phyloP scores from a whole-genome alignment of 2,113 vertebrate species.

The Penelope pileata region DNA sequence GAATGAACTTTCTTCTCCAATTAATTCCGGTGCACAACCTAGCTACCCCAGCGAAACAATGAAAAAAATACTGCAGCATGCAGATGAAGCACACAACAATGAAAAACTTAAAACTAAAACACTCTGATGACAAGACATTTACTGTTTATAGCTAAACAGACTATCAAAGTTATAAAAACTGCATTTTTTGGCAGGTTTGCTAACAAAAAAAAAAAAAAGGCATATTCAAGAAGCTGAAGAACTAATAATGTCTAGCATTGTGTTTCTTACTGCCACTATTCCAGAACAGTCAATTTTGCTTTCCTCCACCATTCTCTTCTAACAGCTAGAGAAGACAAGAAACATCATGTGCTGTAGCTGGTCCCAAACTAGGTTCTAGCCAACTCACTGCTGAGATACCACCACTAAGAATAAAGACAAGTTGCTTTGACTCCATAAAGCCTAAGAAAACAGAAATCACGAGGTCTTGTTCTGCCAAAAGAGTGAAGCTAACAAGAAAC shows the following conservation, averaged over 20 bases:
- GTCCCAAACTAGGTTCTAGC: not conserved
- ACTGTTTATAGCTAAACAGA: not conserved
- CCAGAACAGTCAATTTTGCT: not conserved
- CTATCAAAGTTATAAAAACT: not conserved
- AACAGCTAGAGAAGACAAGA: not conserved
- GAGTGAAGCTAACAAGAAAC: not conserved
- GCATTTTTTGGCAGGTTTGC: not conserved
- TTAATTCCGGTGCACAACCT: fast-evolving
- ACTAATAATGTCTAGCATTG: not conserved
- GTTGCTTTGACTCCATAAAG: not conserved
- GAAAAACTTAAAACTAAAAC: not conserved
- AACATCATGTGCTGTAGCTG: not conserved
- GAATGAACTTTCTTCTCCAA: not conserved
- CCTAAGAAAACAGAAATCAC: not conserved
- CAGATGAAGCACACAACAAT: not conserved
- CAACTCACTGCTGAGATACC: not conserved
- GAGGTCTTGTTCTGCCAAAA: not conserved
- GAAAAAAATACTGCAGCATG: not conserved
- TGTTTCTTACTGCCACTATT: not conserved
- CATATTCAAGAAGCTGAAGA: not conserved
- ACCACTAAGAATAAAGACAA: not conserved
- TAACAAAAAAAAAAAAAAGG: not conserved
- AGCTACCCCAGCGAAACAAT: not conserved
- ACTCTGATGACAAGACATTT: not conserved
- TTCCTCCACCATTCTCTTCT: not conserved